phyloP scores from a whole-genome alignment of 2,888 invertebrate genomes.

The Steinernema carpocapsae region DNA sequence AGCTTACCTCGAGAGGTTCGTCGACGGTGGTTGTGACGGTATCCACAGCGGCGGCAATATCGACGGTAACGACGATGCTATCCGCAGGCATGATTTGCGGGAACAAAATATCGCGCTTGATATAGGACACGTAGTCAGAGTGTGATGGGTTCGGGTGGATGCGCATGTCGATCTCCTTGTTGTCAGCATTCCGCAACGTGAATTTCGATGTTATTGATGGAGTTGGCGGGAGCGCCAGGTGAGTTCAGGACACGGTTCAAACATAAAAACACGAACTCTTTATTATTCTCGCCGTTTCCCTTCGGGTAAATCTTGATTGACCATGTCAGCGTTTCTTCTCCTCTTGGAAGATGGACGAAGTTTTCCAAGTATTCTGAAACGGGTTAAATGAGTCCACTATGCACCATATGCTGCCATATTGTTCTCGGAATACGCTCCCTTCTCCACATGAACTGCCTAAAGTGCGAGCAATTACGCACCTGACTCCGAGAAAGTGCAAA shows the following conservation, averaged over 20 bases:
- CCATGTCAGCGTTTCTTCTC: conserved; percentile 64
- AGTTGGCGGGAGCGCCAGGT: conserved; percentile 28
- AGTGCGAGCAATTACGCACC: too few relatives aligned
- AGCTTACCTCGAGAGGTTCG: conserved; percentile 51
- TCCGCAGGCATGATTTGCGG: conserved; percentile 69
- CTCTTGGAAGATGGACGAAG: conserved; percentile 64
- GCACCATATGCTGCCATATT: conserved; percentile 45
- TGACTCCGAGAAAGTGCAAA: too few relatives aligned
- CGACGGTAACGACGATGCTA: conserved; percentile 68
- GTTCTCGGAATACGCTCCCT: too few relatives aligned
- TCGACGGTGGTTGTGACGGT: conserved; percentile 66
- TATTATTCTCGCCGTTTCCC: conserved; percentile 68
- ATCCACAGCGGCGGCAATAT: conserved; percentile 69
- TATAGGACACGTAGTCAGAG: conserved; percentile 69
- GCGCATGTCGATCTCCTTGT: conserved; percentile 69
- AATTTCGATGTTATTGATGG: conserved; percentile 61
- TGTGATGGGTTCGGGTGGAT: conserved; percentile 69
- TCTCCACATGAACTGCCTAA: too few relatives aligned
- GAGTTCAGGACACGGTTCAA: conserved; percentile 64
- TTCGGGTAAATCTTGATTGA: conserved; percentile 69
- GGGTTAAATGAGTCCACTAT: neutral
- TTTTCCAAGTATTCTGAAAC: conserved; percentile 63
- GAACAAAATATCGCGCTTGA: conserved; percentile 68
- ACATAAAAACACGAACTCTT: conserved; percentile 69
- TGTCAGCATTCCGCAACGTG: conserved; percentile 65